Evolutionary conservation across 2,888 invertebrate genomes (phyloP).

Genomic region (Zygothrica quintamaculata): DNA sequence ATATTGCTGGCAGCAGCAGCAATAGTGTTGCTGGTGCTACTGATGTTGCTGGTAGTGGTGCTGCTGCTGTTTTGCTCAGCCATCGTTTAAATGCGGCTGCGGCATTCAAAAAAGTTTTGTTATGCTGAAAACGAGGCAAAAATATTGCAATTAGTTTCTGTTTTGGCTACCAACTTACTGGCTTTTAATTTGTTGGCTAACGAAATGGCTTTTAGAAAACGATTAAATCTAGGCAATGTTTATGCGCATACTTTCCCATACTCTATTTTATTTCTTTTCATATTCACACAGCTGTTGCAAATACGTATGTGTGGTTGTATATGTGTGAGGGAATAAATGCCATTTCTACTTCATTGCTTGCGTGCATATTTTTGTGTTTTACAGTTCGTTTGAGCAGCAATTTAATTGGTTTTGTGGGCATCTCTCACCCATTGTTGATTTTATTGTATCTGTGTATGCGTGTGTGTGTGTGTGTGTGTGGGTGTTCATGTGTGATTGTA

Average conservation of each 20-base stretch:
- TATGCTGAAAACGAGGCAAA: constrained; percentile 39
- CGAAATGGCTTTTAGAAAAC: constrained; percentile 44
- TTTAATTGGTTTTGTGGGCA: constrained; percentile 69
- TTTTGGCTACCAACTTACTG: constrained; percentile 18
- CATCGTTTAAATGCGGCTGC: constrained; percentile 47
- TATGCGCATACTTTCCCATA: too few species aligned
- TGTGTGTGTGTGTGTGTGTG: not conserved
- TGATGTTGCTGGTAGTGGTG: constrained; percentile 26
- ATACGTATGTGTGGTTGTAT: not conserved
- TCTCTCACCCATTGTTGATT: constrained; percentile 3
- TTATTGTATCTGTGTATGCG: not conserved
- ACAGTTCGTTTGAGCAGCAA: constrained; percentile 63
- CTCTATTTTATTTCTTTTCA: too few species aligned
- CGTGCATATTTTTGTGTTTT: constrained; percentile 56
- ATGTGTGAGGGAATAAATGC: constrained; percentile 15
- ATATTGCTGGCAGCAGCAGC: constrained; percentile 23
- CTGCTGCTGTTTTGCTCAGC: constrained; percentile 50
- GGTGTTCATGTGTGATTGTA: constrained; percentile 10
- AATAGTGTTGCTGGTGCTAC: constrained; percentile 9
- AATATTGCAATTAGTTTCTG: constrained; percentile 60
- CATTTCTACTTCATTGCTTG: constrained; percentile 39
- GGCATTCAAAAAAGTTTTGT: constrained; percentile 41
- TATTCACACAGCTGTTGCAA: too few species aligned
- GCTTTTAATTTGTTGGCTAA: constrained; percentile 37
- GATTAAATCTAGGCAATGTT: constrained; percentile 36